A percentile compares a stretch with the other conserved stretches of the same genome.
These are phyloP conservation scores for Doryteuthis pealeii DNA, from an alignment of 1,140 invertebrate species.

Conservation along the genomic window DNA sequence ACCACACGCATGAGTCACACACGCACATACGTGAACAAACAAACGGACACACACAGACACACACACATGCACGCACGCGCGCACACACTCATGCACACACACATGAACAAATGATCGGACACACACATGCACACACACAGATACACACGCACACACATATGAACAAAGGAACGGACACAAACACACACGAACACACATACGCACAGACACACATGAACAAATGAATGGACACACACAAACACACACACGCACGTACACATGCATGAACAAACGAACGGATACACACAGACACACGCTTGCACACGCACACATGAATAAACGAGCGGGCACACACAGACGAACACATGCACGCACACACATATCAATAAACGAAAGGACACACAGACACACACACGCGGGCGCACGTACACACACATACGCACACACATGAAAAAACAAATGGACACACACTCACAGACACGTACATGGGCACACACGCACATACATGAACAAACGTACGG, in stretches of 20 bases:
- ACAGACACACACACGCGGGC: constrained; percentile 17
- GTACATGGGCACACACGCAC: constrained; percentile 11
- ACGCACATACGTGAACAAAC: constrained; percentile 9
- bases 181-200: constrained; percentile 17
- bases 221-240: constrained; percentile 15
- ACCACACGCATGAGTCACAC: background rate
- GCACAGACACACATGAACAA: constrained; percentile 22
- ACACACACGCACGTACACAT: constrained; percentile 18
- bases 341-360: constrained; percentile 18
- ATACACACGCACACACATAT: constrained; percentile 79
- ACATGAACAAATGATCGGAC: background rate
- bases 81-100: constrained; percentile 13
- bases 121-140: constrained; percentile 50
- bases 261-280: constrained; percentile 17
- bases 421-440: constrained; percentile 18
- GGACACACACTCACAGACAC: constrained; percentile 20
- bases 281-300: constrained; percentile 15
- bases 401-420: constrained; percentile 9
- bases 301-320: constrained; percentile 16
- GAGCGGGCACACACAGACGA: constrained; percentile 19
- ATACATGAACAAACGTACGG: background rate
- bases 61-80: constrained; percentile 6
- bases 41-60: constrained; percentile 15
- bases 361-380: constrained; percentile 14
- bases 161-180: constrained; percentile 20